Evolutionary conservation across 2,113 vertebrate species (phyloP), one percentile per base, ranked within the genome.

Genomic region (Bombycilla garrulus): DNA sequence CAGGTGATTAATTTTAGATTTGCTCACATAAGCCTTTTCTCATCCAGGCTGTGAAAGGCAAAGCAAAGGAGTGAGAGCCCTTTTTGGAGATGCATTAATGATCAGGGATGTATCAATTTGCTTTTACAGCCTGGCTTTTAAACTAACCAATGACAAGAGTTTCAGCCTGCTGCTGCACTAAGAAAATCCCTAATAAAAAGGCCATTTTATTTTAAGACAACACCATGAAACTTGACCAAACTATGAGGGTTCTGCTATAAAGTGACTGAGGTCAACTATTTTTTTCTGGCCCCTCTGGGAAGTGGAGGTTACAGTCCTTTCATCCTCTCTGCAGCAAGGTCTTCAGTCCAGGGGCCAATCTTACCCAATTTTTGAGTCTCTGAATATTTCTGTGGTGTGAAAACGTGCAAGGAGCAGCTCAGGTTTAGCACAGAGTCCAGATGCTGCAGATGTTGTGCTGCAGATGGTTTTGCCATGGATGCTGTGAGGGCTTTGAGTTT

Each of bases 1-100:
- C 72, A 53, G 89, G 48, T 82, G 84, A 91, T 89, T 94, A 92
- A 87, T 93, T 92, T 92, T 87, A 89, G 91, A 65, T 95, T 92
- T 85, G 94, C 89, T 95, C 89, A 66, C 78, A 35, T 84, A 65
- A 95, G 91, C 89, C 22, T 82, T 95, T 94, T 85, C 35, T 89
- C 57, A 57, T 53, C 70, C 4, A 4, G 81, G 65, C 73, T 85
- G 87, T 61, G 94, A 91, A 91, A 87, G 82, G 66, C 53, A 71
- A 79, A 88, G 69, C 51, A 36, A 72, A 88, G 94, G 48, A 86
- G 78, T 31, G 78, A 87, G 89, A 91, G 54, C 73, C 35, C 36
- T 58, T 65, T 94, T 90, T 23, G 36, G 92, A 90, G 88, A 26
- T 15, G 33, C 90, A 67, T 84, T 92, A 90, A 93, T 53, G 91